Conservation (phyloP, 2,888 invertebrate species). For the Acrobasis consociella region DNA sequence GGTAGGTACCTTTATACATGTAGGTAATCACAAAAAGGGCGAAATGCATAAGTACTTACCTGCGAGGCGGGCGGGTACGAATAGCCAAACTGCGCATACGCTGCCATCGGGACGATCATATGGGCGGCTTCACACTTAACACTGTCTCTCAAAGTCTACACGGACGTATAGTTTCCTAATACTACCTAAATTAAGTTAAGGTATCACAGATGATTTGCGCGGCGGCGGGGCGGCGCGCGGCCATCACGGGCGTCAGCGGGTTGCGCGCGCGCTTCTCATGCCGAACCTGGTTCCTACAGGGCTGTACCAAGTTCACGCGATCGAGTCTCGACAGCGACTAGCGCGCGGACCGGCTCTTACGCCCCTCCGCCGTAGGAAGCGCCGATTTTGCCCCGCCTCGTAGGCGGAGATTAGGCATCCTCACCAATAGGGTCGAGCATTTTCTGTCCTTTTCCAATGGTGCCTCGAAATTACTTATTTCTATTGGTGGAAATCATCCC, state of each 20-base stretch:
- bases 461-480: slow-evolving; percentile 36
- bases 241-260: slow-evolving; percentile 74
- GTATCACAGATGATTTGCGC: slow-evolving; percentile 79
- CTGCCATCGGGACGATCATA: slow-evolving; percentile 85
- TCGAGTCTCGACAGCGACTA: slow-evolving; percentile 76
- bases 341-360: slow-evolving; percentile 75
- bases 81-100: slow-evolving; percentile 96
- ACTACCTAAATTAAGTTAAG: slow-evolving; percentile 58
- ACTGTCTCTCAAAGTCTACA: slow-evolving; percentile 80
- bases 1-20: background rate
- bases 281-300: slow-evolving; percentile 58
- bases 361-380: slow-evolving; percentile 77
- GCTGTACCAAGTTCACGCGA: slow-evolving; percentile 69
- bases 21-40: background rate
- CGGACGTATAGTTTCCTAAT: slow-evolving; percentile 68
- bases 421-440: slow-evolving; percentile 61
- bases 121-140: slow-evolving; percentile 79
- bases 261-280: slow-evolving; percentile 73
- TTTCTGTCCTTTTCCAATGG: slow-evolving; percentile 69
- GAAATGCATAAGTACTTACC: slow-evolving; percentile 81
- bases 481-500: slow-evolving; percentile 66
- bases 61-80: slow-evolving; percentile 95
- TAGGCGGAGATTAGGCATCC: slow-evolving; percentile 52
- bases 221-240: slow-evolving; percentile 76
- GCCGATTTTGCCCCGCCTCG: slow-evolving; percentile 63